phyloP scores from a whole-genome alignment of 2,888 invertebrate species.

The Sympetrum striolatum region DNA sequence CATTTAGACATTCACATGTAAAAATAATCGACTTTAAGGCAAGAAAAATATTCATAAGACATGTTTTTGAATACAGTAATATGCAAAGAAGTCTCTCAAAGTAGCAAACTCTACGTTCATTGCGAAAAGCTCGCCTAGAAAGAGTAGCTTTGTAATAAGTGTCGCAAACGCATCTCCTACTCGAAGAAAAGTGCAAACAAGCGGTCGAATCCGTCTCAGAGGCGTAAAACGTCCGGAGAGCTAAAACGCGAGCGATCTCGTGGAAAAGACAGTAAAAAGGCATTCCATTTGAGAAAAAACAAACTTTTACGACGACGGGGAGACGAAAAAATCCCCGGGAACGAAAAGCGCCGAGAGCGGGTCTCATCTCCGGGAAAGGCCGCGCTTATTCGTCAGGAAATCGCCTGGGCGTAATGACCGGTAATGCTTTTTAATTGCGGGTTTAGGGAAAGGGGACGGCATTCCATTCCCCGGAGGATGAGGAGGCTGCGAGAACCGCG shows the following conservation, averaged over 20 bases:
- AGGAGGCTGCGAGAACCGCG: neutral
- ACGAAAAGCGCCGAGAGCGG: neutral
- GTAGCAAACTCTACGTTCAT: too few relatives aligned
- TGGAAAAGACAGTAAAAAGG: neutral
- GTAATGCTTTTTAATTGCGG: conserved; percentile 33
- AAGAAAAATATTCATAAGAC: too few relatives aligned
- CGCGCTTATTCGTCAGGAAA: neutral
- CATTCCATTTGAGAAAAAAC: neutral
- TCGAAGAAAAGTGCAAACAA: too few relatives aligned
- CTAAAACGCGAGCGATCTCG: neutral
- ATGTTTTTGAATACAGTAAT: too few relatives aligned
- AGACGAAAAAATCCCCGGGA: neutral
- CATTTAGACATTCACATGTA: too few relatives aligned
- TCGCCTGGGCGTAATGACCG: conserved; percentile 5
- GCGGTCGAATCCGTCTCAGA: neutral
- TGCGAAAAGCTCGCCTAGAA: too few relatives aligned
- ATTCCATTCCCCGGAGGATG: neutral
- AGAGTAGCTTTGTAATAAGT: too few relatives aligned
- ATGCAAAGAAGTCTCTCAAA: too few relatives aligned
- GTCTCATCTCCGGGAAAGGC: neutral
- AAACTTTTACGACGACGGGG: neutral
- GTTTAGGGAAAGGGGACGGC: neutral
- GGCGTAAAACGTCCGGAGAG: neutral
- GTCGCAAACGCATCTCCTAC: too few relatives aligned
- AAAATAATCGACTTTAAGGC: too few relatives aligned